phyloP scores from a whole-genome alignment of 2,797 vertebrate species.

The Nasua narica region DNA sequence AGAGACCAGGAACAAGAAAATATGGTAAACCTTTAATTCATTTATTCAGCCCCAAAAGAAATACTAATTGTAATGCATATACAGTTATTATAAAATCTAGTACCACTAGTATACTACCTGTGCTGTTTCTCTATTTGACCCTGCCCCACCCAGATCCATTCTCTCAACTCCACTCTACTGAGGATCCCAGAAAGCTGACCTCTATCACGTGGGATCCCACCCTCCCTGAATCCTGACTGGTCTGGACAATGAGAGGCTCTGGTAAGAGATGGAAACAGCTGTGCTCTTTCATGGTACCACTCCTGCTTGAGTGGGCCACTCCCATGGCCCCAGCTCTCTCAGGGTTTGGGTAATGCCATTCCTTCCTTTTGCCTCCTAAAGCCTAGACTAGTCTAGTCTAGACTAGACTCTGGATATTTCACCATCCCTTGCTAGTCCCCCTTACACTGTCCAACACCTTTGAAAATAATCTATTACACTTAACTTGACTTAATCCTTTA shows the following conservation, averaged over 20 bases:
- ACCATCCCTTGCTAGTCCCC: not conserved
- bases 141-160: not conserved
- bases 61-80: not conserved
- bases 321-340: not conserved
- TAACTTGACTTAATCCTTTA: not conserved
- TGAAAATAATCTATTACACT: not conserved
- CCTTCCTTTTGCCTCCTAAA: not conserved
- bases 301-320: not conserved
- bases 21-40: not conserved
- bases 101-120: not conserved
- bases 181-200: not conserved
- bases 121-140: not conserved
- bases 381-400: not conserved
- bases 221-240: not conserved
- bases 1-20: not conserved
- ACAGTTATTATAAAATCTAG: not conserved
- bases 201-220: not conserved
- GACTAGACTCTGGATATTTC: not conserved
- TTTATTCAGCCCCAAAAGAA: not conserved
- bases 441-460: not conserved
- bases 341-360: not conserved
- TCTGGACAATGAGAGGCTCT: not conserved
- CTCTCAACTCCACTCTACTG: not conserved
- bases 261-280: not conserved
- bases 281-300: accelerated